phyloP scores from a whole-genome alignment of 2,888 invertebrate species.

The Drosophila nigritarsus region DNA sequence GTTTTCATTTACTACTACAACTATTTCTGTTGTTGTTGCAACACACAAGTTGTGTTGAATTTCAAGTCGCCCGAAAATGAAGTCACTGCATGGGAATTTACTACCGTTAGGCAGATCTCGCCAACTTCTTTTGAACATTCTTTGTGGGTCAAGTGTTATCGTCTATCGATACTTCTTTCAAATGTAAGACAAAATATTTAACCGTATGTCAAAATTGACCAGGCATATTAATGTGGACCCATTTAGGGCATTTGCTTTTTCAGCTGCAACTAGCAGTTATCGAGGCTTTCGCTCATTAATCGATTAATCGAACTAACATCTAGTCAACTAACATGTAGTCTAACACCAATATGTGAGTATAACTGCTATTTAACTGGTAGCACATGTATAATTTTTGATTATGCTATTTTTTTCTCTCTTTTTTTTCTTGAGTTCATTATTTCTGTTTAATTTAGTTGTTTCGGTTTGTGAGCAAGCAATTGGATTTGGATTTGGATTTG shows the following conservation, averaged over 20 bases:
- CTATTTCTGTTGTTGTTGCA: slow-evolving; percentile 1
- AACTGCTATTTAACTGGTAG: slow-evolving; percentile 18
- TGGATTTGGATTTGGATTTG: background rate
- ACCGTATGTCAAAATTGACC: background rate
- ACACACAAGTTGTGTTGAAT: background rate
- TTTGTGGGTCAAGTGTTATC: slow-evolving; percentile 4
- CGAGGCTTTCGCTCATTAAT: background rate
- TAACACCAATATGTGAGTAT: slow-evolving; percentile 1
- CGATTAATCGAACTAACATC: slow-evolving; percentile 7
- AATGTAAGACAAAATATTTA: background rate
- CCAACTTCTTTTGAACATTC: slow-evolving; percentile 15
- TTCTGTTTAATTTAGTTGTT: slow-evolving; percentile 1
- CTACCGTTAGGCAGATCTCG: background rate
- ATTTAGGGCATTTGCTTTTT: background rate
- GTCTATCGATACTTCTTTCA: background rate
- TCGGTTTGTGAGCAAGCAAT: background rate
- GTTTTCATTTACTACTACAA: slow-evolving; percentile 5
- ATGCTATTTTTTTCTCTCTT: slow-evolving; percentile 3
- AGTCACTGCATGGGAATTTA: background rate
- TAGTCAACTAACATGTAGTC: slow-evolving; percentile 25
- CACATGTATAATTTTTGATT: background rate
- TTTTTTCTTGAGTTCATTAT: background rate
- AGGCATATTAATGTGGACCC: background rate
- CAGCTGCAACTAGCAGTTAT: background rate
- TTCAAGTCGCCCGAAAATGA: slow-evolving; percentile 1